Percentiles rank a stretch among this genome's conserved stretches.
These are phyloP conservation scores for Parnassius apollo DNA, from an alignment of 2,888 invertebrate species.

Conservation along the genomic window DNA sequence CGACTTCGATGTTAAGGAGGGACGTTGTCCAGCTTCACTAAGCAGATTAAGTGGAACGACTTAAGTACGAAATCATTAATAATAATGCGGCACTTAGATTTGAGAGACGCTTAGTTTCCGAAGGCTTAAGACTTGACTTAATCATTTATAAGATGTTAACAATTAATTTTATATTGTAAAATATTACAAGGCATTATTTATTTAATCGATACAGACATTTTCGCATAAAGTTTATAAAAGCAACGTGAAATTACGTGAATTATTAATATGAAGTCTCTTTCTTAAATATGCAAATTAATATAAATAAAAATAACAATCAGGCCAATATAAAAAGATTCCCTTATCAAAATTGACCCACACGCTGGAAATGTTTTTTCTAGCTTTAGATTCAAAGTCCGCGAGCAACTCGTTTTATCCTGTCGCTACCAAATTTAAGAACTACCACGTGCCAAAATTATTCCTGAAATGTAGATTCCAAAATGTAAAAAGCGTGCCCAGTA, in stretches of 20 bases:
- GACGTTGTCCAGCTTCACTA: slow-evolving; percentile 48
- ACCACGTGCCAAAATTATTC: too few relatives aligned
- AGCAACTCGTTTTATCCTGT: too few relatives aligned
- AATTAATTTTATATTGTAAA: slow-evolving; percentile 32
- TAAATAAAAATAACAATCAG: too few relatives aligned
- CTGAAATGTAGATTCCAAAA: too few relatives aligned
- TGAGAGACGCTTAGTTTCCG: slow-evolving; percentile 40
- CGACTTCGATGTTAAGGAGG: slow-evolving; percentile 34
- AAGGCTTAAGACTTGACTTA: slow-evolving; percentile 39
- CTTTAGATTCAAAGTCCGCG: too few relatives aligned
- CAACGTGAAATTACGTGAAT: neutral
- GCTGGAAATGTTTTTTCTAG: too few relatives aligned
- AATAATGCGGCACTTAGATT: slow-evolving; percentile 40
- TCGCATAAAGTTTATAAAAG: slow-evolving; percentile 9
- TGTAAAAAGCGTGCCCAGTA: too few relatives aligned
- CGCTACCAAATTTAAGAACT: too few relatives aligned
- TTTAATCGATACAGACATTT: slow-evolving; percentile 22
- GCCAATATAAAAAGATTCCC: too few relatives aligned
- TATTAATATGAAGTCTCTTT: too few relatives aligned
- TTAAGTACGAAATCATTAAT: slow-evolving; percentile 58
- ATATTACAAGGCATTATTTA: slow-evolving; percentile 20
- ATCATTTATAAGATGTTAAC: slow-evolving; percentile 58
- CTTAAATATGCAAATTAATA: too few relatives aligned
- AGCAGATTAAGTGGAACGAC: slow-evolving; percentile 55
- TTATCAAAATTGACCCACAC: too few relatives aligned